Base-by-base conservation (phyloP, 2,113 vertebrate genomes). In the Marmota flaviventris region DNA sequence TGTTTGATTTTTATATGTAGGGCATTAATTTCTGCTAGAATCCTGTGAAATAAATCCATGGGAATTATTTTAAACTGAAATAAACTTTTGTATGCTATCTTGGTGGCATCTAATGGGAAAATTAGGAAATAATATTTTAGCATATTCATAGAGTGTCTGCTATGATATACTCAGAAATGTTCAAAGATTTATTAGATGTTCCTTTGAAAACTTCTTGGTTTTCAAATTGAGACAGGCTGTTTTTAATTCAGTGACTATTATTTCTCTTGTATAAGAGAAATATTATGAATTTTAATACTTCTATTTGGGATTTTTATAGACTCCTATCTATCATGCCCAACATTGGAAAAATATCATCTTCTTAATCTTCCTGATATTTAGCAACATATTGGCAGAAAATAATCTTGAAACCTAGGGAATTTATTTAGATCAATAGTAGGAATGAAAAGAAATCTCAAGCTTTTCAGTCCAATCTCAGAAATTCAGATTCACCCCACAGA, bases 271-370 rank as follows among this genome's bases (percentile, higher is more conserved):
- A 34, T 93, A 94, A 81, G 82, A 45, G 22, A 11, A 18, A 34
- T 27, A 63, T 45, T 76, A 56, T 81, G 18, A 79, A 76, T 56
- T 76, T 25, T 65, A 90, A 81, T 65, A n/a, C 10, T 53, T 10
- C 89, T 96, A 8, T 73, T 89, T 92, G 56, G 58, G 20, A 63
- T 58, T 77, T 85, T 87, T 91, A 90, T 85, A 73, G n/a, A 77
- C 42, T 6, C 9, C 69, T 42, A 37, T 89, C 14, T 85, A 20
- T 65, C n/a, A 94, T 81, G 51, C 12, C 76, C 51, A 65, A 10
- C 58, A 22, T 91, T 93, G 73, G 76, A 85, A 89, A 97, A 94
- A 58, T 79, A 76, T n/a, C 14, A 37, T 88, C 58, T 95, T 93
- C 51, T 42, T 67, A 53, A 51, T 37, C 24, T 95, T 27, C 34